Conservation (phyloP, 2,113 vertebrate genomes). For the Rhea americana region DNA sequence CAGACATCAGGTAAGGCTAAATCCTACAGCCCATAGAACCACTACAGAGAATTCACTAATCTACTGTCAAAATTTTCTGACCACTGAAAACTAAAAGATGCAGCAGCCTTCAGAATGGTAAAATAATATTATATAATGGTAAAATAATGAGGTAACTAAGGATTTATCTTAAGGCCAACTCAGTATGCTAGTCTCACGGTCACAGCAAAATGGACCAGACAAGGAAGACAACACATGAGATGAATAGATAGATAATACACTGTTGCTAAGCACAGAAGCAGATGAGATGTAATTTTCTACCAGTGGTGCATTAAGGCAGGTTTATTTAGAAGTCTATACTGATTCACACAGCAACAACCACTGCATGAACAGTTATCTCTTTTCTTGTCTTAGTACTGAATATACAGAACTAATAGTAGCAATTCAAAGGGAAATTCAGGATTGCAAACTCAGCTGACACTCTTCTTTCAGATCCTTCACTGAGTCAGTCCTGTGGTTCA, state of each 20-base stretch:
- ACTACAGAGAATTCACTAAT: not conserved
- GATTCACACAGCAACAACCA: not conserved
- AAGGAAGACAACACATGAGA: not conserved
- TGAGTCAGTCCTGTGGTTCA: not conserved
- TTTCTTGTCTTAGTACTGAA: not conserved
- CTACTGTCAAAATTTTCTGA: not conserved
- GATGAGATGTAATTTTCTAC: constrained; percentile 2
- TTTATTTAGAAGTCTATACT: constrained; percentile 4
- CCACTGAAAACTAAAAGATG: not conserved
- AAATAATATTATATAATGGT: not conserved
- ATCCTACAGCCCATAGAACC: not conserved
- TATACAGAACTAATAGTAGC: not conserved
- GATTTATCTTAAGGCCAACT: not conserved
- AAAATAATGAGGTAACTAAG: not conserved
- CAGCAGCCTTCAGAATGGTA: not conserved
- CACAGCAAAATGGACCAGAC: not conserved
- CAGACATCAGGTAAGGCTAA: not conserved
- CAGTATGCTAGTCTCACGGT: not conserved
- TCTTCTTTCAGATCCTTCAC: not conserved
- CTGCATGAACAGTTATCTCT: not conserved
- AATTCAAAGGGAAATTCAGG: not conserved
- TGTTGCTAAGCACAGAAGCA: constrained; percentile 26
- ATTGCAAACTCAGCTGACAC: not conserved
- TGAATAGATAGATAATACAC: not conserved
- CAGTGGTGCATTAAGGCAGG: not conserved